Percentiles rank a stretch among this genome's conserved stretches.
Evolutionary conservation across 2,113 vertebrate genomes (phyloP).

Genomic region (Oxyruncus cristatus): DNA sequence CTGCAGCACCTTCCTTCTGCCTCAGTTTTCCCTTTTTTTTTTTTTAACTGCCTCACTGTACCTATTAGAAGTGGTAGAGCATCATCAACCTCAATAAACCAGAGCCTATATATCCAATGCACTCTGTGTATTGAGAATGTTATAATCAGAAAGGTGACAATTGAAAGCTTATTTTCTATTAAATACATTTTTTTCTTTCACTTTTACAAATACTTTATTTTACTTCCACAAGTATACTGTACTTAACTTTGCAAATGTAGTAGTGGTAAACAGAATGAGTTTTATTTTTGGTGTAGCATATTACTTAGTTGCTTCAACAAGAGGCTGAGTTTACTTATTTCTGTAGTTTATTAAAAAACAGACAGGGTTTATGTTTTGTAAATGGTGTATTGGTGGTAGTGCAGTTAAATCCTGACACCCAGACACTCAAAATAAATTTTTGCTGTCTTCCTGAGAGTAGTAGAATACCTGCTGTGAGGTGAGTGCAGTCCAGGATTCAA

Average conservation of each 20-base stretch:
- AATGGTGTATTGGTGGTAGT: not conserved
- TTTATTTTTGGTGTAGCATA: not conserved
- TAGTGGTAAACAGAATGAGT: not conserved
- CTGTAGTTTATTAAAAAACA: not conserved
- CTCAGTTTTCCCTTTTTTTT: not conserved
- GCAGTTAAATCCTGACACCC: not conserved
- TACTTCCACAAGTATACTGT: not conserved
- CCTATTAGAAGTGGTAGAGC: not conserved
- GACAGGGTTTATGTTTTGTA: not conserved
- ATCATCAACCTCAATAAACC: not conserved
- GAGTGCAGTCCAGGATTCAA: not conserved
- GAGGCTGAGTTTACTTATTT: not conserved
- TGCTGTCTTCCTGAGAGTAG: not conserved
- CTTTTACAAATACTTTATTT: not conserved
- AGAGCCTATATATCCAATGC: not conserved
- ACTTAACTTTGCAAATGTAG: not conserved
- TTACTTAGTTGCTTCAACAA: not conserved
- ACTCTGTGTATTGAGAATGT: not conserved
- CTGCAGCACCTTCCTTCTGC: not conserved
- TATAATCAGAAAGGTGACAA: not conserved
- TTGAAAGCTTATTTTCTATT: not conserved
- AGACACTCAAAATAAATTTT: not conserved
- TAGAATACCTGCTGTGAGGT: rapidly evolving
- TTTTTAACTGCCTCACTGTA: not conserved
- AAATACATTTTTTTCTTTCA: not conserved